Evolutionary conservation across 1,140 invertebrate species (phyloP), one percentile per base, ranked within the genome.

Genomic region (Microvelia longipes): DNA sequence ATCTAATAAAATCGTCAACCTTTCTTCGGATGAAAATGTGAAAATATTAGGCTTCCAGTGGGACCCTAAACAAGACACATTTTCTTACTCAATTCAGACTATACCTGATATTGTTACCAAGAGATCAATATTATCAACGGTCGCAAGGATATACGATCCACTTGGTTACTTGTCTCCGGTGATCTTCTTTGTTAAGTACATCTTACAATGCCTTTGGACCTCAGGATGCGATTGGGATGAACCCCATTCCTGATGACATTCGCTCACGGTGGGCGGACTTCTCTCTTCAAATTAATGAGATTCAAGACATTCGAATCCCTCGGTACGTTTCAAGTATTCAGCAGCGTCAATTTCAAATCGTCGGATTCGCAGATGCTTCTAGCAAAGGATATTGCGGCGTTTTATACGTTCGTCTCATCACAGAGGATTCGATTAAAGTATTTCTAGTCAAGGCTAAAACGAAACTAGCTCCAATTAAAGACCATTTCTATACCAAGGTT

Each of bases 401-500:
- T 11, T 28, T 76, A 28, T 79, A 77, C 69, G 35, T 73, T 66
- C 68, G 61, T 11, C n/a, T 35, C 2, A 5, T 50, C 19, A 50
- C 35, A 11, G 19, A 50, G 19, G 5, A 11, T 11, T 5, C 5
- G 19, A 50, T 50, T 30, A 1, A 15, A 28, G 19, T 19, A 28
- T 24, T 19, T n/a, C 66, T 81, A 26, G 27, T 81, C 28, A 75
- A 74, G 68, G 75, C 78, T 0, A 81, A 80, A 75, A 75, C 77
- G 1, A 76, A 72, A 68, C 77, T 81, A 2, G 78, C 80, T 19
- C 79, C 80, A 19, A 28, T 79, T n/a, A 15, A 78, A 81, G 73
- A 68, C 67, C 28, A 68, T 76, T 1, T 74, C 77, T 11, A 68
- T 81, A 13, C 79, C 77, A 13, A 68, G 77, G 28, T 71, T 80